Conservation (phyloP, 1,140 invertebrate species). For the Chlorops oryzae region DNA sequence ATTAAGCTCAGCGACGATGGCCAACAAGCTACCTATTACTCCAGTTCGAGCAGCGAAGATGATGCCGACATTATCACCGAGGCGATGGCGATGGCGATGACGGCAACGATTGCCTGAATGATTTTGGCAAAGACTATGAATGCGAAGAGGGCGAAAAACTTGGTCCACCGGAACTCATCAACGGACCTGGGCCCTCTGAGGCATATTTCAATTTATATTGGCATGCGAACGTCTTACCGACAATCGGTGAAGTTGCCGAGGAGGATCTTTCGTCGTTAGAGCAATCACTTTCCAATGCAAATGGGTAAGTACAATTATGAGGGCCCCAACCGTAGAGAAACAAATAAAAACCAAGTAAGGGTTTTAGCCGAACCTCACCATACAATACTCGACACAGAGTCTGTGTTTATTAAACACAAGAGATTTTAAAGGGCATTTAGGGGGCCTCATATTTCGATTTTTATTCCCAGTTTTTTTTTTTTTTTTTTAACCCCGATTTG, state of each 20-base stretch:
- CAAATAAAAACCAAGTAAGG: too few relatives aligned
- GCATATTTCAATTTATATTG: slow-evolving; percentile 46
- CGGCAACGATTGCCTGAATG: slow-evolving; percentile 26
- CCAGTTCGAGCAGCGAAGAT: slow-evolving; percentile 38
- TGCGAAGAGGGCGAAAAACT: slow-evolving; percentile 45
- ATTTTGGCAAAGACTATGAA: slow-evolving; percentile 35
- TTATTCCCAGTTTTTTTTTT: too few relatives aligned
- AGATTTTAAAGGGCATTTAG: too few relatives aligned
- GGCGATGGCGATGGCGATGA: slow-evolving; percentile 32
- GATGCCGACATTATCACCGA: slow-evolving; percentile 23
- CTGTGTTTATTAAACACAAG: too few relatives aligned
- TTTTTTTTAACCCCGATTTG: too few relatives aligned
- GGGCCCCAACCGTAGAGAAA: too few relatives aligned
- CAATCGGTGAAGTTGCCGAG: slow-evolving; percentile 63
- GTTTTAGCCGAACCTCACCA: too few relatives aligned
- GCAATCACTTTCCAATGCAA: slow-evolving; percentile 38
- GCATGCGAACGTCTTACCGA: slow-evolving; percentile 52
- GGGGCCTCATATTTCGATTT: too few relatives aligned
- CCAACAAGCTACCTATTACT: slow-evolving; percentile 31
- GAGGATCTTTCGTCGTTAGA: slow-evolving; percentile 47
- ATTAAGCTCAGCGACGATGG: slow-evolving; percentile 34
- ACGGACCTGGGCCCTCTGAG: slow-evolving; percentile 43
- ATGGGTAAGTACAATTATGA: slow-evolving; percentile 33
- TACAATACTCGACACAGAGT: too few relatives aligned
- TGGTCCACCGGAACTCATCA: slow-evolving; percentile 43